Conservation (phyloP, 2,113 vertebrate genomes). For the Spilogale gracilis region DNA sequence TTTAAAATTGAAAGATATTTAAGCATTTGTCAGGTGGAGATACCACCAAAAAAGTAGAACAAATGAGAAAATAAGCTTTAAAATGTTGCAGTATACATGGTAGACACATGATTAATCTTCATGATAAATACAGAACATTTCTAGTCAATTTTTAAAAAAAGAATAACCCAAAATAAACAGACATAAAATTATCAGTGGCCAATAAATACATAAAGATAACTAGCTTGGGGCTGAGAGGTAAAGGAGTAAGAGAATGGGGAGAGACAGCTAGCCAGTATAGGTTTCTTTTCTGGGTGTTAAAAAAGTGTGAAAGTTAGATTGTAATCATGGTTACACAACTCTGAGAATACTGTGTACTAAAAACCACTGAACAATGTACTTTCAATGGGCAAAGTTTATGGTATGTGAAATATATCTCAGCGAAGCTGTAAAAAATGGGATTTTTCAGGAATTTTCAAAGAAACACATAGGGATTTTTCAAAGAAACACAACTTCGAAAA, state of each 20-base stretch:
- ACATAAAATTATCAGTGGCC: background rate
- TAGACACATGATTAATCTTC: background rate
- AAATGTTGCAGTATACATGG: background rate
- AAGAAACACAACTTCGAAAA: constrained; percentile 25
- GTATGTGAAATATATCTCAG: background rate
- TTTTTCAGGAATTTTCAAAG: too few species aligned
- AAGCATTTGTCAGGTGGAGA: background rate
- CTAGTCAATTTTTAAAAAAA: background rate
- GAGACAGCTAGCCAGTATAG: background rate
- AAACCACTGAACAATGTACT: background rate
- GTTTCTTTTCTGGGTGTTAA: background rate
- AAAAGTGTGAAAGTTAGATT: background rate
- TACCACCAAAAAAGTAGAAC: background rate
- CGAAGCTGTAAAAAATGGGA: background rate
- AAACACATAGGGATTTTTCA: too few species aligned
- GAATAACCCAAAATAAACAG: background rate
- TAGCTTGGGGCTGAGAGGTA: background rate
- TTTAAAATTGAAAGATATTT: constrained; percentile 30
- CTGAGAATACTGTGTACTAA: background rate
- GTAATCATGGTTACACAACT: background rate
- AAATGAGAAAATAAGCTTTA: constrained; percentile 19
- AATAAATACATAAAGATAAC: background rate
- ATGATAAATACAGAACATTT: background rate
- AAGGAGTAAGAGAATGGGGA: background rate
- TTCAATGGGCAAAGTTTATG: background rate